Conservation (phyloP, 2,797 vertebrate genomes). For the Pangasius krempfi region DNA sequence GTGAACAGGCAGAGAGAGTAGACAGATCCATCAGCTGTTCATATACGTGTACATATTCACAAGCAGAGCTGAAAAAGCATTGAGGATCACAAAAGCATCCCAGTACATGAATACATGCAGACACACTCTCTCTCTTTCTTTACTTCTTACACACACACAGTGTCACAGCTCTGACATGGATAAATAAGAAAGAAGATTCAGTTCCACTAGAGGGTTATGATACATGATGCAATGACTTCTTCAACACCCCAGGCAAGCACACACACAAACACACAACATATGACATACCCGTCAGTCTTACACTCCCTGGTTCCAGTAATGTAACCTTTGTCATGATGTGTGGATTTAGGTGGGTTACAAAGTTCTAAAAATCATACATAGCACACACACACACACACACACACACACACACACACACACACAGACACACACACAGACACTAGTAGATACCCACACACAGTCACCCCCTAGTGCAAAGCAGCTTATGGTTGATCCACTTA, state of each 20-base stretch:
- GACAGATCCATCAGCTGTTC: slow-evolving; percentile 22
- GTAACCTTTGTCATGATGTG: slow-evolving; percentile 46
- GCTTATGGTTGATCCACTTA: slow-evolving; percentile 62
- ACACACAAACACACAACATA: slow-evolving; percentile 31
- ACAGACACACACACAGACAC: slow-evolving; percentile 23
- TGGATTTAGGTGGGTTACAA: slow-evolving; percentile 38
- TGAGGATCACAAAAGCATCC: slow-evolving; percentile 26
- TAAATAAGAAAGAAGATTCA: slow-evolving; percentile 12
- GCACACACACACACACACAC: slow-evolving; percentile 5
- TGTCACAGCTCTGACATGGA: slow-evolving; percentile 21
- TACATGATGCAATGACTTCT: slow-evolving; percentile 28
- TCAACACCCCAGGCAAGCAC: slow-evolving; percentile 1
- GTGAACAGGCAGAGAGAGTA: slow-evolving; percentile 35
- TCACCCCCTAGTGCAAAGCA: slow-evolving; percentile 46
- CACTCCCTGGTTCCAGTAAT: slow-evolving; percentile 27
- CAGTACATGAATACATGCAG: slow-evolving; percentile 16
- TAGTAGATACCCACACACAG: slow-evolving; percentile 39
- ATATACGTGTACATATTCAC: slow-evolving; percentile 37
- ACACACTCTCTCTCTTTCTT: not conserved
- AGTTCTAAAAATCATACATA: slow-evolving; percentile 35
- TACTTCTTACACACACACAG: slow-evolving; percentile 1
- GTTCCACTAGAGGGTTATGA: not conserved
- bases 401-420: slow-evolving; percentile 11
- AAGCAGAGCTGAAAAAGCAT: slow-evolving; percentile 36
- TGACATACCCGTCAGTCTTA: slow-evolving; percentile 20